Evolutionary conservation across 2,113 vertebrate species (phyloP), one percentile per base, ranked within the genome.

Genomic region (Tenrec ecaudatus): DNA sequence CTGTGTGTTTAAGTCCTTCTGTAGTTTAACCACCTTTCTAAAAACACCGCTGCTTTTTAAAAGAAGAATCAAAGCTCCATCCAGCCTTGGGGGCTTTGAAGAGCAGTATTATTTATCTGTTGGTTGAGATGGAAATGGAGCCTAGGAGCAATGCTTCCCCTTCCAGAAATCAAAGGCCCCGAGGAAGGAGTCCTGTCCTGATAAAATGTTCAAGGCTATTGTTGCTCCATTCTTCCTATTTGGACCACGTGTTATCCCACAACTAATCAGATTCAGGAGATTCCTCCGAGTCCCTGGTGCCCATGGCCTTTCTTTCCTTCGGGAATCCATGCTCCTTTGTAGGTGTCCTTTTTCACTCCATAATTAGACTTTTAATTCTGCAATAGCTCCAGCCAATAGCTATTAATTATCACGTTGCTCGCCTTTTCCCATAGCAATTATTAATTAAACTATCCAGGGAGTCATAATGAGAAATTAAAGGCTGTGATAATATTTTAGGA

Each of bases 381-480:
- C 77, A 76, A 58, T 76, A 91, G 64, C 62, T 69, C 88, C 89
- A 82, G 82, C 95, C 96, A 96, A 73, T 96, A 94, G 83, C 92
- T 95, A 92, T 97, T 94, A 97, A 95, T 95, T 83, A 92, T 82
- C 88, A 87, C 90, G 94, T 95, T 94, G 60, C 33, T 94, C 73
- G 94, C 33, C 16, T 95, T 75, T 96, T 95, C 92, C 80, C 93
- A 87, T 60, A 88, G 90, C 90, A 95, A 92, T 96, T 97, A 96
- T 96, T 96, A 96, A 96, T 96, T 96, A 95, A 92, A 94, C 84
- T 96, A 75, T 73, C 91, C 73, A 87, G 79, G 94, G 86, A 94
- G 81, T 82, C 85, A 89, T 95, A 93, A 97, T 94, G 96, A 94
- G 92, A 96, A 95, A 88, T 90, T 94, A 96, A 96, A 95, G 88